Evolutionary conservation across 2,888 invertebrate genomes (phyloP), one percentile per base, ranked within the genome.

Genomic region (Sesia apiformis): DNA sequence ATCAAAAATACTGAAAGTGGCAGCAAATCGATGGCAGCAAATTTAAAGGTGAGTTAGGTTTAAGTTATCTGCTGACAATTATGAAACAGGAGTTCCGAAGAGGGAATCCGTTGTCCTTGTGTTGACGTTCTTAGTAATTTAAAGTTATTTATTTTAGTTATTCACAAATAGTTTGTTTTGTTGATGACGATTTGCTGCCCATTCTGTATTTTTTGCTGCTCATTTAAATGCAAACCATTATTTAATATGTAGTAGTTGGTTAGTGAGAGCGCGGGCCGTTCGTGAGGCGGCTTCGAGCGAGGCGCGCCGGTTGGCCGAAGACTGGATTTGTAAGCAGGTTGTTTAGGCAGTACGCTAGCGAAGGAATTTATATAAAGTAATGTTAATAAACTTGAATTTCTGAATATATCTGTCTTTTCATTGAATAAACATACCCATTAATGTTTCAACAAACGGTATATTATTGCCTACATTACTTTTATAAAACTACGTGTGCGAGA

Each of bases 291-390:
- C 23, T 23, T 23, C 23, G 23, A 23, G 23, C 23, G 42, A 7
- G 7, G 42, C 42, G 42, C 42, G 42, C 42, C 42, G 42, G 2
- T 6, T 1, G 42, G 61, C 60, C 61, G 64, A 70, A 74, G 78
- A 75, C 82, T 79, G 81, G 81, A 74, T 74, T 70, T 72, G 79
- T 75, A 75, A 74, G 78, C 81, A 78, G 80, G 81, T 82, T 78
- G 81, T 78, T 75, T 81, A 81, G 76, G 73, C 65, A 65, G 75
- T 72, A 79, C 77, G 82, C 81, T 84, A 81, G 78, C 63, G 70
- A 73, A 81, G 79, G 80, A 82, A 81, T 84, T 83, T 84, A 83
- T 81, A 78, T 75, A 72, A 77, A 72, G 63, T 80, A 77, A 78
- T 72, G 74, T 81, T 82, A 80, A 76, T 69, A 64, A 74, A 74